phyloP scores from a whole-genome alignment of 2,888 invertebrate species.

The Metallyticus violacea region DNA sequence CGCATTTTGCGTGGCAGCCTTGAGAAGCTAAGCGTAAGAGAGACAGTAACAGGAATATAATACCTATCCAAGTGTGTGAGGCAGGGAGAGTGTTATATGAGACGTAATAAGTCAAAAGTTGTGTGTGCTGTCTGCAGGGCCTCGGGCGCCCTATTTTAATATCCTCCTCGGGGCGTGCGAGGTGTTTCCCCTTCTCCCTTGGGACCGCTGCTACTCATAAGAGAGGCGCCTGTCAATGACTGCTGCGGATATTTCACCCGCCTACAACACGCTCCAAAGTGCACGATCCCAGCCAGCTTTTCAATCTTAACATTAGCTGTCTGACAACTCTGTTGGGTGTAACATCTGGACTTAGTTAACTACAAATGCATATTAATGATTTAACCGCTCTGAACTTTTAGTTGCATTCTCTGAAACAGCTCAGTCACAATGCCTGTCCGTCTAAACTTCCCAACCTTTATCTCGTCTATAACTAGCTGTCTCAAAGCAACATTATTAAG shows the following conservation, averaged over 20 bases:
- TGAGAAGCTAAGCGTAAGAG: neutral
- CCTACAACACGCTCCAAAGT: neutral
- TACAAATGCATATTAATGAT: neutral
- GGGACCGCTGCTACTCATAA: neutral
- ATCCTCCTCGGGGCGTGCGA: conserved; percentile 11
- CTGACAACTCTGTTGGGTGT: no score
- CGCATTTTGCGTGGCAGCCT: neutral
- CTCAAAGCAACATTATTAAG: no score
- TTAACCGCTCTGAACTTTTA: neutral
- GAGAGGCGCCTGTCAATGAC: conserved; percentile 18
- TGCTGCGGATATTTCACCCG: conserved; percentile 17
- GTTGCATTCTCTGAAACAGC: neutral
- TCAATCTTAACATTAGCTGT: neutral
- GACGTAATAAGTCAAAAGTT: conserved; percentile 17
- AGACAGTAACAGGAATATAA: neutral
- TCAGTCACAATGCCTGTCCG: no score
- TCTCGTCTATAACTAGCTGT: no score
- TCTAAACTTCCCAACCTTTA: no score
- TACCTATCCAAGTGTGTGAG: conserved; percentile 10
- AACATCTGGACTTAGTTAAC: no score
- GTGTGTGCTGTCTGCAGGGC: conserved; percentile 3
- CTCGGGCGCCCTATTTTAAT: conserved; percentile 15
- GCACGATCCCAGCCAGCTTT: no score
- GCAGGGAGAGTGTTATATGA: conserved; percentile 13
- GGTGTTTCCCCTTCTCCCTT: neutral